Evolutionary conservation across 2,113 vertebrate genomes (phyloP).

Genomic region (Puffinus mauretanicus): DNA sequence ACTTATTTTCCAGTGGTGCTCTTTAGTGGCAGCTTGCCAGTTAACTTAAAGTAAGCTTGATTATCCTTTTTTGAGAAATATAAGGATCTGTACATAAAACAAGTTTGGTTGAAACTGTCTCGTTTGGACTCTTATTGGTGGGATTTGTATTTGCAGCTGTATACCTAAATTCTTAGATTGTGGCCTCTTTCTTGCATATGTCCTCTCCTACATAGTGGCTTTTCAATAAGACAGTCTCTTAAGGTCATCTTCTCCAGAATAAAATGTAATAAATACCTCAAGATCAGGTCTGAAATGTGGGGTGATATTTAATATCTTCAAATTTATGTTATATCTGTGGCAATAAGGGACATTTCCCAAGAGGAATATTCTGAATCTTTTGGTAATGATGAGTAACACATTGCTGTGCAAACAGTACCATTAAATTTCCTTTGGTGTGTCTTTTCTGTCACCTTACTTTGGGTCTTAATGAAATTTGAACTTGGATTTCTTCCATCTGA

Average conservation of each 20-base stretch:
- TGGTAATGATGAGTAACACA: neutral
- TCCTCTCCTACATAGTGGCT: neutral
- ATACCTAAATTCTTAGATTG: neutral
- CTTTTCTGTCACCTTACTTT: neutral
- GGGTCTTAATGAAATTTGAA: neutral
- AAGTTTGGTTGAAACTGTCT: neutral
- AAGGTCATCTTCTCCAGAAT: neutral
- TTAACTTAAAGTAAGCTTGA: neutral
- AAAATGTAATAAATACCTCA: neutral
- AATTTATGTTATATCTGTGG: neutral
- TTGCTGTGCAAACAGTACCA: neutral
- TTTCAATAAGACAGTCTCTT: neutral
- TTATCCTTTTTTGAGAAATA: neutral
- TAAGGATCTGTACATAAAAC: neutral
- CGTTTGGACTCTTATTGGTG: neutral
- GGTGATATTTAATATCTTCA: neutral
- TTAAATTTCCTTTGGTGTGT: neutral
- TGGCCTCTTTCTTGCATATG: rapidly evolving
- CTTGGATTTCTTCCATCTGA: neutral
- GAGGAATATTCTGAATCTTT: neutral
- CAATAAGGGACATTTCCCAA: neutral
- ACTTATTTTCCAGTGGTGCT: neutral
- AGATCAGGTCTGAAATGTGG: neutral
- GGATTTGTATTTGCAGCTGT: neutral
- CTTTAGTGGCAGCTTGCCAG: neutral